Base-by-base conservation (phyloP, 1,140 invertebrate genomes). In the Drosophila bocqueti region DNA sequence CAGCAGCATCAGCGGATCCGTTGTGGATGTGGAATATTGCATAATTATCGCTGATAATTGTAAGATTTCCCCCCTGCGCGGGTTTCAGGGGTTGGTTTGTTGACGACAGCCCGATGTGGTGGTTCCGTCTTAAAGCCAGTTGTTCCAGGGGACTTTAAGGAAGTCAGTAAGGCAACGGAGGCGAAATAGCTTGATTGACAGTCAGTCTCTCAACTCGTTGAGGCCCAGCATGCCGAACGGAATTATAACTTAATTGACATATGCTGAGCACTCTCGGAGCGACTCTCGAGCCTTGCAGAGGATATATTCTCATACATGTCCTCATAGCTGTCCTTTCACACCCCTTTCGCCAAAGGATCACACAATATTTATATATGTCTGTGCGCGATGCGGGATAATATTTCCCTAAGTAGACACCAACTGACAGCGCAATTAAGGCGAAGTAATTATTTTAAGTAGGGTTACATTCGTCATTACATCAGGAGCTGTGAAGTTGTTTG, bases 371-470 rank as follows among this genome's bases (percentile, higher is more conserved):
- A 63, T 87, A 36, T 38, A 38, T 38, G 68, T 86, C 67, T 68
- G 58, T 72, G 60, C 50, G 74, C 63, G 66, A 65, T 84, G 74
- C 83, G 77, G 83, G 83, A 87, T 87, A 87, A 89, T 89, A 90
- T 90, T 89, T 89, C 80, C 81, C 77, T 89, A 89, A 89, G 83
- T 89, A 89, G 84, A 90, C 81, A 89, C 85, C 85, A 90, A 89
- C 81, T 89, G 84, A 90, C 84, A 84, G 85, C 77, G 84, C 85
- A 89, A 89, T 90, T 90, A 89, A 89, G 84, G 85, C 84, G 50
- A 69, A 89, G 85, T 90, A 89, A 89, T 89, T 89, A 89, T 89
- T 89, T 89, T 89, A 89, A 89, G 84, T 89, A 89, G 84, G 84
- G 84, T 90, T 89, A 90, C 84, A 90, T 89, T 90, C 84, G 65